Conservation (phyloP, 2,888 invertebrate genomes). For the Pedicia rivosa region DNA sequence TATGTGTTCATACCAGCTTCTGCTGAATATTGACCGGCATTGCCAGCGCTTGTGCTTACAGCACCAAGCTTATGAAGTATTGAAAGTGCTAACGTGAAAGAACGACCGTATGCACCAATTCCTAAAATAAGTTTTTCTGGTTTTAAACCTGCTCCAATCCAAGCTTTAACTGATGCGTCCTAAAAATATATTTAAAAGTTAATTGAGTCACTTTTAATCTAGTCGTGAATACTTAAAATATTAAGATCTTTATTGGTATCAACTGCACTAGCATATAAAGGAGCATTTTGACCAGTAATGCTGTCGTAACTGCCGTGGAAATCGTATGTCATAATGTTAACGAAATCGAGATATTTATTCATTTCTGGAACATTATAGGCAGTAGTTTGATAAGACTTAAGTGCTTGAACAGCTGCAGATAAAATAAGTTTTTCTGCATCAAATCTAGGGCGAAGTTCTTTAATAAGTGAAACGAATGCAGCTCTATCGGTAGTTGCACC, state of each 20-base stretch:
- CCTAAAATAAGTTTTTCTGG: slow-evolving; percentile 28
- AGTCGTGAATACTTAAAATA: no score
- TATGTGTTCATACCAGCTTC: slow-evolving; percentile 35
- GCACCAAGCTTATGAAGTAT: slow-evolving; percentile 29
- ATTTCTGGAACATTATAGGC: slow-evolving; percentile 37
- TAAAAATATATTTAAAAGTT: no score
- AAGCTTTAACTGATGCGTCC: slow-evolving; percentile 26
- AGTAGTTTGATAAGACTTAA: slow-evolving; percentile 23
- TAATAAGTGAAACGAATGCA: slow-evolving; percentile 21
- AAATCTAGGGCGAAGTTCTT: slow-evolving; percentile 25
- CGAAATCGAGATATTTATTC: slow-evolving; percentile 32
- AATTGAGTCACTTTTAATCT: no score
- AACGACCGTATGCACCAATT: slow-evolving; percentile 28
- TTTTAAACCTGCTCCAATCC: slow-evolving; percentile 24
- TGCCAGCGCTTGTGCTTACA: slow-evolving; percentile 27
- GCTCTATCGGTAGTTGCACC: slow-evolving; percentile 61
- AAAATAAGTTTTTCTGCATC: slow-evolving; percentile 27
- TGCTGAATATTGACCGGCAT: slow-evolving; percentile 33
- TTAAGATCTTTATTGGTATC: no score
- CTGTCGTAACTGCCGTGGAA: slow-evolving; percentile 36
- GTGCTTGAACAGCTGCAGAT: slow-evolving; percentile 37
- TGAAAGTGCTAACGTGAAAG: slow-evolving; percentile 27
- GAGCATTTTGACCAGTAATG: slow-evolving; percentile 34
- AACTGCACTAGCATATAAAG: slow-evolving; percentile 27
- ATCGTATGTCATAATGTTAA: slow-evolving; percentile 42